Evolutionary conservation across 2,888 invertebrate species (phyloP), one percentile per base, ranked within the genome.

Genomic region (Junonia oenone): DNA sequence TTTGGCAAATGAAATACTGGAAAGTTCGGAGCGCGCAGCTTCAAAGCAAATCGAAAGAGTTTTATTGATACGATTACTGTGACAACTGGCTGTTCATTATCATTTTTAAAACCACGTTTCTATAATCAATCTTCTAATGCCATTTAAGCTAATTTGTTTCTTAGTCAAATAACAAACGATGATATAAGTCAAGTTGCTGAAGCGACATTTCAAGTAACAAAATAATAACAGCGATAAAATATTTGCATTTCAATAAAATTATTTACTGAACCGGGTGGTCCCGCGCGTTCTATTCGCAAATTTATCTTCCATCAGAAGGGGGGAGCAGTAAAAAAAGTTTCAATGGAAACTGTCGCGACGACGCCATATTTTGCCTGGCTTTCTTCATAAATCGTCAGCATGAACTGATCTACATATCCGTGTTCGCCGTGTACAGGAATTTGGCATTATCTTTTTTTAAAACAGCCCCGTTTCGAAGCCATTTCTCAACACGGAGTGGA

Each of bases 301-400:
- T 83, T 81, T 82, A 83, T 83, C 78, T 81, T 73, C 73, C 78
- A 79, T 81, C 81, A 79, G 74, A 76, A 75, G 69, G 71, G 72
- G 70, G 71, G 73, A 73, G 70, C 69, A n/a, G 19, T 76, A 76
- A 80, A 84, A 83, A 84, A 86, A 81, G 78, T 85, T 85, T 81
- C 78, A 81, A 76, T 81, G 78, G 78, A 76, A 79, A 78, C 78
- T 79, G 79, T 77, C 76, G 75, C 75, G 75, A 71, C 70, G 82
- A 71, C 69, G 83, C 83, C 80, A 83, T 85, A 84, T 84, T 84
- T 83, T 71, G 78, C 73, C 73, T 73, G 73, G 78, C 77, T 80
- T 81, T 83, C 83, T 79, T 81, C 81, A 83, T 85, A 85, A 87
- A 85, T 85, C 81, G 80, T 78, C 76, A 78, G 13, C 26, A 43